Evolutionary conservation across 2,888 invertebrate species (phyloP), one percentile per base, ranked within the genome.

Genomic region (Plagiodera versicolora): DNA sequence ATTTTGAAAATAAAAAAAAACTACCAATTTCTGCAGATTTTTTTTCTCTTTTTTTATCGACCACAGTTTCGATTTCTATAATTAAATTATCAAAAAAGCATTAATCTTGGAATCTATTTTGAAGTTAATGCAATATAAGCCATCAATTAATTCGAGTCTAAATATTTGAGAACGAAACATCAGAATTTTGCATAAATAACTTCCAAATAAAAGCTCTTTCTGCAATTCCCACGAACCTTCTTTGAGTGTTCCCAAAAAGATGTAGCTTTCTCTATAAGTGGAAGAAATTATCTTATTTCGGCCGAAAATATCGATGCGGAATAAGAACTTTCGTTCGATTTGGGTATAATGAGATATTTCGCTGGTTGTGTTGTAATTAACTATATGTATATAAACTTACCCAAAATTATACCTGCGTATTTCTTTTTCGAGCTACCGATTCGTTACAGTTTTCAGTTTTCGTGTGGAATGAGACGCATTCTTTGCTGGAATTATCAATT

Each of bases 321-420:
- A 39, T n/a, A 39, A 39, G 39, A 39, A 39, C 39, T 39, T 39
- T 39, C 39, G 14, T 39, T 39, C 39, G 39, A 39, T 39, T 39
- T 39, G n/a, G 39, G 39, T 39, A 39, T 39, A 39, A 39, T 39
- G 14, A 39, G 39, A 39, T 39, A 14, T n/a, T 39, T n/a, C 1
- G 39, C n/a, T 39, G 10, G n/a, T 39, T 39, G 3, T 39, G 39
- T 39, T 39, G 11, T 39, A 39, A 39, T 39, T 39, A 39, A 39
- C 39, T 39, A 39, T 39, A 39, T 39, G 11, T 14, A 14, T 14
- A 2, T 14, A 39, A 10, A 39, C 14, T 14, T 11, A 39, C 10
- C n/a, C n/a, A 6, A 39, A 39, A 39, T 39, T 14, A 39, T 39
- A 24, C 24, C 24, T 24, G 14, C 11, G 14, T 39, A 2, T 39